These are phyloP conservation scores for Eremobia ochroleuca DNA, from an alignment of 2,888 invertebrate species.

Conservation along the genomic window DNA sequence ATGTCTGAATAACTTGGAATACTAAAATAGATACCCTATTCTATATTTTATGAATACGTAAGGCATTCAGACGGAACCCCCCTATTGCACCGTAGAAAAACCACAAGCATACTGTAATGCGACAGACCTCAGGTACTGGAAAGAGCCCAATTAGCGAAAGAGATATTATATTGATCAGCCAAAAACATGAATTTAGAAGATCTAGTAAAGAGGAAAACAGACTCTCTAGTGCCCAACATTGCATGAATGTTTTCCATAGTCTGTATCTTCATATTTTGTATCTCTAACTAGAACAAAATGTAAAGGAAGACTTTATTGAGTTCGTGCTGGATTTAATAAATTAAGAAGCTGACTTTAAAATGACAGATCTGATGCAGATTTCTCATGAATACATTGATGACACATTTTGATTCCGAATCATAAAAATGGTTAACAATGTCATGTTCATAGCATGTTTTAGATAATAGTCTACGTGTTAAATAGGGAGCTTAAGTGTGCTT, in stretches of 20 bases:
- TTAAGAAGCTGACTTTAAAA: slow-evolving; percentile 5
- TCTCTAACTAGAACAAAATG: neutral
- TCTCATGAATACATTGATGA: neutral
- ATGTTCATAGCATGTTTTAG: slow-evolving; percentile 6
- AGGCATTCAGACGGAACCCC: neutral
- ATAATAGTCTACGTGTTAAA: neutral
- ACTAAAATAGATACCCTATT: slow-evolving; percentile 14
- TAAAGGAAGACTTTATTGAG: neutral
- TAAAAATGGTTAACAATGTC: neutral
- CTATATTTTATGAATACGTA: neutral
- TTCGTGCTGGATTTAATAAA: neutral
- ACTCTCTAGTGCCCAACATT: neutral
- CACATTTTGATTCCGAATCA: neutral
- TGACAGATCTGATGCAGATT: neutral
- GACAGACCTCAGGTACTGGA: neutral
- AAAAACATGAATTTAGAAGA: neutral
- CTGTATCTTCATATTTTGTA: neutral
- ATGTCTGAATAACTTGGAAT: slow-evolving; percentile 63
- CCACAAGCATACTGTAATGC: neutral
- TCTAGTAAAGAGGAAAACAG: neutral
- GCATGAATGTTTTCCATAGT: neutral
- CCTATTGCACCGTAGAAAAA: neutral
- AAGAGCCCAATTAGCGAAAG: neutral
- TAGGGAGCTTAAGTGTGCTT: neutral
- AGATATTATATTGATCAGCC: neutral